Evolutionary conservation across 2,797 vertebrate genomes (phyloP).

Genomic region (Peromyscus eremicus): DNA sequence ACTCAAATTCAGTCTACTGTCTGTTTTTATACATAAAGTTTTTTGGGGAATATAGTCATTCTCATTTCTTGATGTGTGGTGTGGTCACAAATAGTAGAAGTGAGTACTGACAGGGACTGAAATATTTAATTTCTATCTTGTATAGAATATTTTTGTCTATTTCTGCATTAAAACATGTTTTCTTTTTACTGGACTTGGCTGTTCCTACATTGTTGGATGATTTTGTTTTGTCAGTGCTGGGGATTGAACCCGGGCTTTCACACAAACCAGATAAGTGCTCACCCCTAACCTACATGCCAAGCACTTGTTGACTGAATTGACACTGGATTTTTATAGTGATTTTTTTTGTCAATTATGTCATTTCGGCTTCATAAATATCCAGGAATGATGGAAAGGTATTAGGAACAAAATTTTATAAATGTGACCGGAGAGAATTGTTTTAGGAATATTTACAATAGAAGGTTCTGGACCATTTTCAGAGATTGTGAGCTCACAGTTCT

Average conservation of each 20-base stretch:
- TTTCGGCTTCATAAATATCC: not conserved
- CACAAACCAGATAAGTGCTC: not conserved
- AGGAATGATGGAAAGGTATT: not conserved
- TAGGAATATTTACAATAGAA: not conserved
- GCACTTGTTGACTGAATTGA: not conserved
- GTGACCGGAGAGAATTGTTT: not conserved
- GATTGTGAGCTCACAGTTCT: not conserved
- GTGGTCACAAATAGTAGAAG: conserved; percentile 9
- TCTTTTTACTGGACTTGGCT: not conserved
- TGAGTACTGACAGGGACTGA: not conserved
- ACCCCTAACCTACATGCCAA: not conserved
- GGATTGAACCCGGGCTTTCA: not conserved
- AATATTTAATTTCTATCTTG: not conserved
- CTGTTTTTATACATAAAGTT: conserved; percentile 3
- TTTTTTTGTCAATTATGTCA: not conserved
- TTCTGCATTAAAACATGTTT: not conserved
- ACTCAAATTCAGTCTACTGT: not conserved
- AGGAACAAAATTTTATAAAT: not conserved
- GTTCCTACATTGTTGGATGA: not conserved
- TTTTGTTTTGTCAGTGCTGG: not conserved
- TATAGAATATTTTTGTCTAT: not conserved
- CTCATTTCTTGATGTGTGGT: not conserved
- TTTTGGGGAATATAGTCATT: not conserved
- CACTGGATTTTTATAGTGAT: not conserved
- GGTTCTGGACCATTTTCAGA: not conserved